phyloP scores from a whole-genome alignment of 2,797 vertebrate species.

The Mastacembelus armatus region DNA sequence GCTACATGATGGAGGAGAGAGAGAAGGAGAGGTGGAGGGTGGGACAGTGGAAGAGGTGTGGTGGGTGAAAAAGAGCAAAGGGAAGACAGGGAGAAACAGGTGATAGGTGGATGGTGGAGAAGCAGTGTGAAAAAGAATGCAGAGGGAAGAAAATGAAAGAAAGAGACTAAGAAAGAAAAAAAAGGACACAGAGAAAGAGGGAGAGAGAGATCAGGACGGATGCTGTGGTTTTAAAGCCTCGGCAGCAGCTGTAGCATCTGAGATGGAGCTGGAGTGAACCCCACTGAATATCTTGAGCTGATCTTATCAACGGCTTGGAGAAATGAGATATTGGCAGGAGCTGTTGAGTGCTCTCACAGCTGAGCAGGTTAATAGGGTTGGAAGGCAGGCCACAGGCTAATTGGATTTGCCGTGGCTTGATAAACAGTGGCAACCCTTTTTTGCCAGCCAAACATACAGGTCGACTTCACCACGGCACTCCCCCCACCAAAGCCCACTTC shows the following conservation, averaged over 20 bases:
- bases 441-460: constrained; percentile 82
- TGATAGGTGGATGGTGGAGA: constrained; percentile 55
- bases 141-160: constrained; percentile 38
- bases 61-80: constrained; percentile 28
- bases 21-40: constrained; percentile 32
- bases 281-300: constrained; percentile 94
- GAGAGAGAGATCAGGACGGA: constrained; percentile 67
- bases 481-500: constrained; percentile 29
- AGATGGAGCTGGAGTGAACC: constrained; percentile 89
- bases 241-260: constrained; percentile 78
- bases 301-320: constrained; percentile 93
- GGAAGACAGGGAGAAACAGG: constrained; percentile 40
- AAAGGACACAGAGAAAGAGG: constrained; percentile 62
- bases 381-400: constrained; percentile 95
- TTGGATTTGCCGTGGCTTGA: constrained; percentile 98
- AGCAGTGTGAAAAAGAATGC: constrained; percentile 16
- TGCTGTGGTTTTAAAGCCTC: constrained; percentile 81
- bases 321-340: constrained; percentile 99
- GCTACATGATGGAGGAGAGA: constrained; percentile 70
- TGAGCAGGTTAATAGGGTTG: constrained; percentile 98
- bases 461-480: constrained; percentile 53
- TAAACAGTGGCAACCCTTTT: constrained; percentile 91
- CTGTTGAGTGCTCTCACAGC: constrained; percentile 92
- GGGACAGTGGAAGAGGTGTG: constrained; percentile 17
- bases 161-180: constrained; percentile 32